phyloP scores from a whole-genome alignment of 2,113 vertebrate genomes.

The Syngnathus typhle region DNA sequence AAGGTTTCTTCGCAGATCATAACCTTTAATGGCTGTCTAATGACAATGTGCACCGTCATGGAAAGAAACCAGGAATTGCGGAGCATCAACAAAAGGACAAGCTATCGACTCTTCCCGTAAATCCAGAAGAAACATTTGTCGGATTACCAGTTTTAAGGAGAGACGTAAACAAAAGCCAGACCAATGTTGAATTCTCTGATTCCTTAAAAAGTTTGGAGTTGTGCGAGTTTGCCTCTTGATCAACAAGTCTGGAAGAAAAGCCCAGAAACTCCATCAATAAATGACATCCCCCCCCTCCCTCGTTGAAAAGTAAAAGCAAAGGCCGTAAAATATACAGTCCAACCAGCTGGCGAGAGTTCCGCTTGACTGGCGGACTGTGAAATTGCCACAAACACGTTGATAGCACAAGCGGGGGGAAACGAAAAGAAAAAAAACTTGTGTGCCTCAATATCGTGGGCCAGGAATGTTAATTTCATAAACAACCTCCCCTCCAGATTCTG shows the following conservation, averaged over 20 bases:
- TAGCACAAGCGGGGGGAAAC: constrained; percentile 2
- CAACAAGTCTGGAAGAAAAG: not conserved
- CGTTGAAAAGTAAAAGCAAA: constrained; percentile 9
- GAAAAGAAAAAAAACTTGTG: constrained; percentile 18
- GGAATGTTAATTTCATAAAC: constrained; percentile 57
- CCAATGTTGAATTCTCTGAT: constrained; percentile 21
- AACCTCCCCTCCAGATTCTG: constrained; percentile 36
- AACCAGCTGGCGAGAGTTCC: constrained; percentile 25
- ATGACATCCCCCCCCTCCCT: not conserved
- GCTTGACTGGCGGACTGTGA: constrained; percentile 51
- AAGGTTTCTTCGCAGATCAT: constrained; percentile 9
- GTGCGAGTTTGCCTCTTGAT: not conserved
- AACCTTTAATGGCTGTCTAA: constrained; percentile 33
- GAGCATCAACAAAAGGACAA: constrained; percentile 20
- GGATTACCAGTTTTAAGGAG: constrained; percentile 13
- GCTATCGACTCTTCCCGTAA: constrained; percentile 18
- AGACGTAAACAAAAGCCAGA: constrained; percentile 18
- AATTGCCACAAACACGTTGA: constrained; percentile 56
- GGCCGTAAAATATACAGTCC: constrained; percentile 10
- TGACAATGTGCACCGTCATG: constrained; percentile 13
- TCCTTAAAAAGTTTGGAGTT: not conserved
- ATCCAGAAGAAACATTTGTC: constrained; percentile 22
- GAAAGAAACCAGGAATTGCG: constrained; percentile 25
- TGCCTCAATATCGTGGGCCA: constrained; percentile 22
- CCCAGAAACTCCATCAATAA: not conserved